Base-by-base conservation (phyloP, 2,888 invertebrate species). In the Protodeltote pygarga region DNA sequence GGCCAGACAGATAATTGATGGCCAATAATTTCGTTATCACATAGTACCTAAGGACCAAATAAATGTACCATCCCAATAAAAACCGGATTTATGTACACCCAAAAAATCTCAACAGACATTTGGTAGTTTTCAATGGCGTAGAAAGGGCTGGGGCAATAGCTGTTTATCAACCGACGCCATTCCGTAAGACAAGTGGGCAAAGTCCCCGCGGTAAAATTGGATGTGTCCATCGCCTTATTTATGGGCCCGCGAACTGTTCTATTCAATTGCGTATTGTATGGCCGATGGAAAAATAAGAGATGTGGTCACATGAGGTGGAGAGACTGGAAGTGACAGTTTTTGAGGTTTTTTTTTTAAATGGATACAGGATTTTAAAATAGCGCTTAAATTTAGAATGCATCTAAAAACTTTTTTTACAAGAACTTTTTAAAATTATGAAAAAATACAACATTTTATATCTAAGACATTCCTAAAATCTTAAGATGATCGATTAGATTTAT, bases 171-270 rank as follows among this genome's bases (percentile, higher is more conserved):
- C 21, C 21, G 49, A 54, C 54, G 63, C 63, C 67, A 59, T 71
- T 71, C 61, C 54, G 35, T 59, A 71, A 73, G 72, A 70, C 63
- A 65, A 64, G 71, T 63, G 72, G 69, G 55, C 72, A 53, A 63
- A 45, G 66, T 65, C 67, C 65, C 60, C 61, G 44, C 59, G 62
- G 70, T 69, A 68, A 68, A 78, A 79, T 79, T 78, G 79, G 72
- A 78, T 77, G 68, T 75, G 79, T 78, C 79, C 78, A 70, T 75
- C 64, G 65, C 53, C 47, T 74, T 78, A 79, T 79, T 79, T 78
- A 79, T 79, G 54, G 58, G 71, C 48, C 39, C 32, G 24, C 68
- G 53, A 64, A 66, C 53, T 66, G 66, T 68, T 70, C 69, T 66
- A 66, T 68, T 75, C 68, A 67, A 72, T 65, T 66, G 63, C 57